Conservation (phyloP, 2,113 vertebrate species). For the Brachyhypopomus gauderio region DNA sequence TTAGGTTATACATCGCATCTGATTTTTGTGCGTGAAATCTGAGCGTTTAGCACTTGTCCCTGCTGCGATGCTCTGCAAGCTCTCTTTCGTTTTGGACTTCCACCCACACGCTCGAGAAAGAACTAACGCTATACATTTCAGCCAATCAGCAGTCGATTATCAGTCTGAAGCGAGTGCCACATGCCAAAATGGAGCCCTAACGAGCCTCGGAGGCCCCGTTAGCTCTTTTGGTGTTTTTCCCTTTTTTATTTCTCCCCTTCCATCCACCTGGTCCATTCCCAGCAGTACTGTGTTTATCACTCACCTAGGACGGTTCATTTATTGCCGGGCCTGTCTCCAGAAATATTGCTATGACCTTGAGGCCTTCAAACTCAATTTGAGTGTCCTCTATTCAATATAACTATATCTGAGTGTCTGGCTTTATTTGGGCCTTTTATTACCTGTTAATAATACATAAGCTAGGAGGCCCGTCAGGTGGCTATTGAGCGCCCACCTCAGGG, state of each 20-base stretch:
- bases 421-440: conserved; percentile 69
- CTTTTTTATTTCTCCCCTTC: conserved; percentile 22
- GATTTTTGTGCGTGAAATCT: neutral
- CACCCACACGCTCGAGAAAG: neutral
- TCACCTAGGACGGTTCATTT: conserved; percentile 36
- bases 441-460: conserved; percentile 71
- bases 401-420: conserved; percentile 64
- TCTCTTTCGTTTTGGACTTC: neutral
- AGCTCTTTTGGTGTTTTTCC: conserved; percentile 4
- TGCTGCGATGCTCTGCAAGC: too few species aligned
- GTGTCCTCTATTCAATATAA: conserved; percentile 62
- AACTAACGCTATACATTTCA: conserved; percentile 14
- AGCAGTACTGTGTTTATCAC: conserved; percentile 32
- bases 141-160: conserved; percentile 33
- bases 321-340: conserved; percentile 34
- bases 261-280: conserved; percentile 10
- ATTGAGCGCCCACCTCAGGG: conserved; percentile 50
- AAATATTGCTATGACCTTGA: conserved; percentile 56
- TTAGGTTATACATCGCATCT: neutral
- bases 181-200: conserved; percentile 1
- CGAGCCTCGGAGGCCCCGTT: conserved; percentile 35
- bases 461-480: conserved; percentile 47
- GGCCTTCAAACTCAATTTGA: conserved; percentile 54
- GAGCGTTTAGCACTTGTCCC: too few species aligned
- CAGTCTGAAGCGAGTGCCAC: conserved; percentile 35